phyloP scores from a whole-genome alignment of 2,888 invertebrate species.

The Orthosia gothica region DNA sequence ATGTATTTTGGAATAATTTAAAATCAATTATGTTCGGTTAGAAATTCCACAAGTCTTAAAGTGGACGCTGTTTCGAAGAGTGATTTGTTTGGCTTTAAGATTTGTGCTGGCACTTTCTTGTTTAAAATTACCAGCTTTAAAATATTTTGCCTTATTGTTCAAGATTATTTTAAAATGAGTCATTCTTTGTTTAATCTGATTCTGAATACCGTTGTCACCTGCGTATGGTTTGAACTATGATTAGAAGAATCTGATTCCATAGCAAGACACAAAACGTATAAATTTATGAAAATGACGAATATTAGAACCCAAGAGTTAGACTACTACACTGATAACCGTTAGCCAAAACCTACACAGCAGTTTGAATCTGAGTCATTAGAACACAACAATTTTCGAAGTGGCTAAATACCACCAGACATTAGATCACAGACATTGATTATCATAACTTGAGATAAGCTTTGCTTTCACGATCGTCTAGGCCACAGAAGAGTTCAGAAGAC shows the following conservation, averaged over 20 bases:
- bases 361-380: slow-evolving; percentile 26
- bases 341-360: neutral
- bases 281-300: neutral
- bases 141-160: neutral
- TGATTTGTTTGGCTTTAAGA: slow-evolving; percentile 62
- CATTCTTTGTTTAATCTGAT: neutral
- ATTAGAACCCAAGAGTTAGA: neutral
- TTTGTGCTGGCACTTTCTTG: slow-evolving; percentile 46
- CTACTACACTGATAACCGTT: neutral
- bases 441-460: slow-evolving; percentile 75
- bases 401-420: slow-evolving; percentile 73
- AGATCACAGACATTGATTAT: slow-evolving; percentile 78
- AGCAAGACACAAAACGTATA: neutral
- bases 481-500: slow-evolving; percentile 12
- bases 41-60: slow-evolving; percentile 73
- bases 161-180: slow-evolving; percentile 12
- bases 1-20: slow-evolving; percentile 79
- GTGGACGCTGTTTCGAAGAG: slow-evolving; percentile 58
- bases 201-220: neutral
- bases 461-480: slow-evolving; percentile 75
- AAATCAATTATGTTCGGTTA: slow-evolving; percentile 79
- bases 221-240: too few species aligned
- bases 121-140: slow-evolving; percentile 13
- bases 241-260: neutral
- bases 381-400: slow-evolving; percentile 67